Base-by-base conservation (phyloP, 2,113 vertebrate genomes). In the Excalfactoria chinensis region DNA sequence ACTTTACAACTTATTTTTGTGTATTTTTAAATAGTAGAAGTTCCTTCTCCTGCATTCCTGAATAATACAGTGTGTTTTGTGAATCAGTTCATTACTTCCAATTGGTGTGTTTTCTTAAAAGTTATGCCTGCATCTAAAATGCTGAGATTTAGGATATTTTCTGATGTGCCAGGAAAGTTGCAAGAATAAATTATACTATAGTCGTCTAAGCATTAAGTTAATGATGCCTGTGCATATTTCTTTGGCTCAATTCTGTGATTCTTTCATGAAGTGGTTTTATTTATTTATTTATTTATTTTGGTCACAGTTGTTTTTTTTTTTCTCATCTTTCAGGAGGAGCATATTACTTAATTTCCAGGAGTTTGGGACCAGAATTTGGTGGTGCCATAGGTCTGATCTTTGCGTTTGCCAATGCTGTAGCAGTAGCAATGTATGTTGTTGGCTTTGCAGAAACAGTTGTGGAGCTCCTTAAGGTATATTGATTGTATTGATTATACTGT, bases 341-440 rank as follows among this genome's bases (percentile, higher is more conserved):
- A 2, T 99, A 99, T 97, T 99, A 99, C 92, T 96, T 99, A 93
- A 99, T 99, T 97, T 99, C 99, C 12, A 98, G 99, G 97, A 99
- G 99, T 97, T 96, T 99, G 85, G 99, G 99, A 15, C 99, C 99
- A 43, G 99, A 99, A 96, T 99, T 99, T 68, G 99, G 99, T 62
- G 99, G 99, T 13, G 99, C 99, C 12, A 99, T 99, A 74, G 99
- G 99, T 68, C 97, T 99, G 11, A 99, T 99, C 78, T 99, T 99
- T 80, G 99, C 99, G 68, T 99, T 99, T 92, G 99, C 99, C 84
- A 99, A 99, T 84, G 99, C 99, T 35, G 99, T 99, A 83, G 99
- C 99, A 37, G 99, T 99, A 44, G 99, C 99, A 93, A 99, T 99
- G 99, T 99, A 99, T 64, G 99, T 99, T 77, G 99, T 99, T 95